phyloP scores from a whole-genome alignment of 2,797 vertebrate genomes.

The Gymnoscopelus braueri region DNA sequence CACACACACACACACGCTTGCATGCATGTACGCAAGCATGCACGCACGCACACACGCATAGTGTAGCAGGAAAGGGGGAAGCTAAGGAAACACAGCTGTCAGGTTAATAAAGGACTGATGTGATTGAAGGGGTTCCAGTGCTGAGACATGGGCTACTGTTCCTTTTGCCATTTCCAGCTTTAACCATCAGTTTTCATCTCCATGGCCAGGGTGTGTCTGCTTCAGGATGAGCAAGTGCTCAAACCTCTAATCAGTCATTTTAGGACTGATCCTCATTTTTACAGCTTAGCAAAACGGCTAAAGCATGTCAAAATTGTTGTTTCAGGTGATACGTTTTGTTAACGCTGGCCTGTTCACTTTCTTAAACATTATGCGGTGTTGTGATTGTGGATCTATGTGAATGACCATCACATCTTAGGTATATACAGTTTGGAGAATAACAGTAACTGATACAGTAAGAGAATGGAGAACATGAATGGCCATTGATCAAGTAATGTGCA shows the following conservation, averaged over 20 bases:
- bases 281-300: not conserved
- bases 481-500: too few species aligned
- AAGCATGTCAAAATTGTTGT: not conserved
- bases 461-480: too few species aligned
- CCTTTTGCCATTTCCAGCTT: constrained; percentile 20
- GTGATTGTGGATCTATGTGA: too few species aligned
- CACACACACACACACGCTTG: not conserved
- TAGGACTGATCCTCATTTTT: not conserved
- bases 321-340: not conserved
- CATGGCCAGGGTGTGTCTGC: constrained; percentile 1
- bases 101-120: constrained; percentile 24
- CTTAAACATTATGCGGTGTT: too few species aligned
- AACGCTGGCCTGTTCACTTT: too few species aligned
- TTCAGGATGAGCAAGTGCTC: constrained; percentile 1
- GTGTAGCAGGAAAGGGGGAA: not conserved
- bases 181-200: constrained; percentile 3
- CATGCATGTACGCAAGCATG: not conserved
- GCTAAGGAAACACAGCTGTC: constrained; percentile 31
- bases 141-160: constrained; percentile 8
- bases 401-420: too few species aligned
- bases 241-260: not conserved
- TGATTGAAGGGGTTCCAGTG: constrained; percentile 20
- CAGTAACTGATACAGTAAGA: too few species aligned
- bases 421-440: too few species aligned
- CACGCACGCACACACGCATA: constrained; percentile 10